Evolutionary conservation across 2,797 vertebrate genomes (phyloP).

Genomic region (Channallabes apus): DNA sequence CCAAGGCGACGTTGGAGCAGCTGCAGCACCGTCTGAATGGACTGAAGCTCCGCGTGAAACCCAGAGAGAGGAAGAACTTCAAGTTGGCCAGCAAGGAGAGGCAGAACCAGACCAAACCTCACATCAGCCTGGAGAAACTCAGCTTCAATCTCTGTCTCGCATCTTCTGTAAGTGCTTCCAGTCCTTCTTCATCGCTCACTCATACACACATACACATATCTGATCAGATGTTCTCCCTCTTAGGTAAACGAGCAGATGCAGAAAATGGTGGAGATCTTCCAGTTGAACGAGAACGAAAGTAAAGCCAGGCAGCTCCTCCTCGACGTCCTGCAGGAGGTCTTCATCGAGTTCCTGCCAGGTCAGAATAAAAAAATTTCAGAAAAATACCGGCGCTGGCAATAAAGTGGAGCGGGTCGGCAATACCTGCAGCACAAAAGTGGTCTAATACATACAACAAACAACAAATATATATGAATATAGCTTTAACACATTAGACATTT

Average conservation of each 20-base stretch:
- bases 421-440: no score
- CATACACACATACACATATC: neutral
- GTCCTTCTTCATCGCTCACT: rapidly evolving
- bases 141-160: constrained; percentile 72
- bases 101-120: constrained; percentile 61
- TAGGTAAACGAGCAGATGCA: constrained; percentile 85
- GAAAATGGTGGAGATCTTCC: constrained; percentile 76
- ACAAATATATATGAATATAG: no score
- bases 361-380: neutral
- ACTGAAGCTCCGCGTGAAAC: constrained; percentile 80
- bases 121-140: constrained; percentile 72
- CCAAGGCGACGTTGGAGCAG: constrained; percentile 68
- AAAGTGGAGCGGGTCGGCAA: no score
- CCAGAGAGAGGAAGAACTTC: constrained; percentile 84
- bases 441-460: no score
- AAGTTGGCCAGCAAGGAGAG: constrained; percentile 76
- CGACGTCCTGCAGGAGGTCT: constrained; percentile 86
- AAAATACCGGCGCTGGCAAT: no score
- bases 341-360: constrained; percentile 92
- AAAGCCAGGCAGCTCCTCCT: constrained; percentile 79
- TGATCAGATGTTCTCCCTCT: neutral
- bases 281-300: constrained; percentile 81
- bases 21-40: constrained; percentile 76
- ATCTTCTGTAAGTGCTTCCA: constrained; percentile 70
- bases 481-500: no score